Conservation (phyloP, 2,113 vertebrate genomes). For the Antigone vipio region DNA sequence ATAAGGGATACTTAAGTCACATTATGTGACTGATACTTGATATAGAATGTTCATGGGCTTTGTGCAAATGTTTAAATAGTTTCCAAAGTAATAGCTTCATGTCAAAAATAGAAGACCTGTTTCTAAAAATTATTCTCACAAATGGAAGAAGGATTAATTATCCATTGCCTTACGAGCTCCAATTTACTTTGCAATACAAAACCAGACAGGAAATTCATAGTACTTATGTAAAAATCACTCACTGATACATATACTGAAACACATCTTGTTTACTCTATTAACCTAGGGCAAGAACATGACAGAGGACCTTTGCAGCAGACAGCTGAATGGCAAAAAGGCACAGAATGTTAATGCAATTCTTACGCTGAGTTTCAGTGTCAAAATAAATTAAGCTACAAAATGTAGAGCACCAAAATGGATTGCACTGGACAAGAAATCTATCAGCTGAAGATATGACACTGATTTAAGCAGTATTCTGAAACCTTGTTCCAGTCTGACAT, state of each 20-base stretch:
- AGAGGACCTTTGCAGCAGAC: constrained; percentile 16
- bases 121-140: neutral
- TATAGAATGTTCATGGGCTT: rapidly evolving
- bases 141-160: neutral
- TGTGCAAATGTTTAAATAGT: neutral
- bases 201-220: neutral
- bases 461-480: constrained; percentile 23
- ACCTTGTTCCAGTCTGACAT: neutral
- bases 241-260: neutral
- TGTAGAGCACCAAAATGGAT: constrained; percentile 3
- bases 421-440: constrained; percentile 27
- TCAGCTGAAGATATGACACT: constrained; percentile 19
- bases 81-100: neutral
- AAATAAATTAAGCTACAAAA: constrained; percentile 51
- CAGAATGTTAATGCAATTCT: constrained; percentile 40
- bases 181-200: neutral
- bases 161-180: neutral
- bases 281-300: constrained; percentile 47
- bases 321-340: constrained; percentile 22
- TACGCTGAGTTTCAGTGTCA: neutral
- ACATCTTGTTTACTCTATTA: constrained; percentile 41
- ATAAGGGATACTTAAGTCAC: neutral
- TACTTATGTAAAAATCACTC: constrained; percentile 3
- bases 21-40: neutral
- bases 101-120: neutral